Evolutionary conservation across 1,140 invertebrate genomes (phyloP), one percentile per base, ranked within the genome.

Genomic region (Heterodera schachtii): DNA sequence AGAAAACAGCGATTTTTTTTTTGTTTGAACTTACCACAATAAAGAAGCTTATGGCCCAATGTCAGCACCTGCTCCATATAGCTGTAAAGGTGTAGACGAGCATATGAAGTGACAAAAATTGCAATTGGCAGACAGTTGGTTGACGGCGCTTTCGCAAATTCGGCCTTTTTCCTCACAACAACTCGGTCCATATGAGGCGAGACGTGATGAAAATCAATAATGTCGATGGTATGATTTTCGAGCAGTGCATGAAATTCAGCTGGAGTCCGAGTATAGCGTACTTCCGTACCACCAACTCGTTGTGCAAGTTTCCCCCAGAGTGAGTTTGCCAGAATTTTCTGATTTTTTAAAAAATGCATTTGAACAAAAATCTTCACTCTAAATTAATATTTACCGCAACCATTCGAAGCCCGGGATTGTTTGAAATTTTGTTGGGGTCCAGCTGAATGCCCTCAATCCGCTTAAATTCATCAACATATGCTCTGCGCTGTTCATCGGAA

Each of bases 1-100:
- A n/a, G n/a, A n/a, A n/a, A n/a, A n/a, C n/a, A n/a, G 69, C 9
- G 69, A 31, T n/a, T n/a, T n/a, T n/a, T n/a, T n/a, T n/a, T n/a
- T n/a, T n/a, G n/a, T n/a, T n/a, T n/a, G n/a, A n/a, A n/a, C n/a
- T n/a, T n/a, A n/a, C n/a, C n/a, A n/a, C n/a, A n/a, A n/a, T n/a
- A n/a, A n/a, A n/a, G n/a, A n/a, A n/a, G n/a, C n/a, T n/a, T n/a
- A n/a, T n/a, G n/a, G n/a, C n/a, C n/a, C 44, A 73, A 46, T 6
- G n/a, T 16, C 16, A 46, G 4, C 19, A 73, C 71, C 49, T 73
- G 71, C 49, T 73, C 71, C 44, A 73, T 73, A n/a, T 73, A 73
- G 19, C 31, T 31, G 49, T 76, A 76, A 2, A 76, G 21, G 21
- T 76, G 75, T 6, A 77, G 21, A 2, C 75, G 75, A 3, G 75